Percentiles rank a stretch among this genome's conserved stretches.
Conservation (phyloP, 2,888 invertebrate species). For the Fabriciana adippe region DNA sequence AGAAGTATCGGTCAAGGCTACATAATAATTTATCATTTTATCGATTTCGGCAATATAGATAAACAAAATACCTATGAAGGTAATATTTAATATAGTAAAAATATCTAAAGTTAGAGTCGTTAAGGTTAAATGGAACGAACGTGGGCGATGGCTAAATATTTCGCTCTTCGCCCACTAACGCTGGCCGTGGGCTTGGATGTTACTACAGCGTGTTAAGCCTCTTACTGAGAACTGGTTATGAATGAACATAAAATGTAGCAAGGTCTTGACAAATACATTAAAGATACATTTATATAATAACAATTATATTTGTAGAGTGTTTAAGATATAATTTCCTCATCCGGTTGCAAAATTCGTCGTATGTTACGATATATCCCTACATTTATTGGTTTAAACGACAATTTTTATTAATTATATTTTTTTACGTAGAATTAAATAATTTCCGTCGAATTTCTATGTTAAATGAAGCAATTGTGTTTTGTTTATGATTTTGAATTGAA, state of each 20-base stretch:
- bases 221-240: constrained; percentile 33
- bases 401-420: no score
- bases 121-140: constrained; percentile 61
- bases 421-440: no score
- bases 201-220: constrained; percentile 33
- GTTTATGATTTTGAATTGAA: no score
- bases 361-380: not conserved
- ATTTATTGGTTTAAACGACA: not conserved
- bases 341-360: constrained; percentile 2
- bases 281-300: not conserved
- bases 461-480: no score
- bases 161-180: constrained; percentile 60
- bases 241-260: constrained; percentile 35
- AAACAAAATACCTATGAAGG: constrained; percentile 27
- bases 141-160: constrained; percentile 64
- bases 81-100: constrained; percentile 19
- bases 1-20: constrained; percentile 14
- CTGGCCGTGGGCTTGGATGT: constrained; percentile 50
- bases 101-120: constrained; percentile 26
- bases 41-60: constrained; percentile 12
- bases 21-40: not conserved
- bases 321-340: constrained; percentile 7
- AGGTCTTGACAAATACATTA: constrained; percentile 28
- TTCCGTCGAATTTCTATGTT: no score
- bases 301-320: not conserved